phyloP scores from a whole-genome alignment of 2,888 invertebrate species.

The Scrobipalpa costella region DNA sequence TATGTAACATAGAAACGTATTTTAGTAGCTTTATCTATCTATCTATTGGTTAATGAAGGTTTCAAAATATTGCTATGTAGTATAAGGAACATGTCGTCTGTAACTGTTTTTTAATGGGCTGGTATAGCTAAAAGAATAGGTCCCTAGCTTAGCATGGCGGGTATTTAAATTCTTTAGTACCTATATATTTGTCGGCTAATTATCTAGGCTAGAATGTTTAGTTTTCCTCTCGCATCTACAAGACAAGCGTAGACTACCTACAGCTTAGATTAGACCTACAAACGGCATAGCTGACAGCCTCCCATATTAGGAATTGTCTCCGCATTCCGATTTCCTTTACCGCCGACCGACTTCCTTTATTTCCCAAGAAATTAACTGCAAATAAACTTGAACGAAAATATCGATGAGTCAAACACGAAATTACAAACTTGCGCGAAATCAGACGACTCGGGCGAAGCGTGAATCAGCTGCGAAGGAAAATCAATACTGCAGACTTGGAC shows the following conservation, averaged over 20 bases:
- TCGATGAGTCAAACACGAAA: slow-evolving; percentile 60
- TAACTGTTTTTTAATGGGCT: no score
- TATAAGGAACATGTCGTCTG: no score
- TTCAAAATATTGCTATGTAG: no score
- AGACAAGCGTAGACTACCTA: background rate
- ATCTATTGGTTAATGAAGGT: no score
- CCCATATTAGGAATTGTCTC: slow-evolving; percentile 39
- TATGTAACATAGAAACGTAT: no score
- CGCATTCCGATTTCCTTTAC: slow-evolving; percentile 20
- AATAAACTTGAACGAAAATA: slow-evolving; percentile 50
- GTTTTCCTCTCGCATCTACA: slow-evolving; percentile 37
- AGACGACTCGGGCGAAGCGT: slow-evolving; percentile 42
- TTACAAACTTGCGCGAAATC: slow-evolving; percentile 59
- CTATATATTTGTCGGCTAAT: background rate
- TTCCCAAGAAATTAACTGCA: slow-evolving; percentile 31
- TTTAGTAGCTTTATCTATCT: no score
- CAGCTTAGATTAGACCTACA: slow-evolving; percentile 8
- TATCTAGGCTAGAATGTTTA: slow-evolving; percentile 32
- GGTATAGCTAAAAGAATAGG: no score
- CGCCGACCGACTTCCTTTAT: slow-evolving; percentile 2
- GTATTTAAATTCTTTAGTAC: background rate
- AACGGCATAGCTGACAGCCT: slow-evolving; percentile 34
- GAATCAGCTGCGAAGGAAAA: slow-evolving; percentile 74
- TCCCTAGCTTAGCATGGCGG: background rate
- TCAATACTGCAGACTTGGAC: slow-evolving; percentile 60